Evolutionary conservation across 2,888 invertebrate species (phyloP).

Genomic region (Diplolepis rosae): DNA sequence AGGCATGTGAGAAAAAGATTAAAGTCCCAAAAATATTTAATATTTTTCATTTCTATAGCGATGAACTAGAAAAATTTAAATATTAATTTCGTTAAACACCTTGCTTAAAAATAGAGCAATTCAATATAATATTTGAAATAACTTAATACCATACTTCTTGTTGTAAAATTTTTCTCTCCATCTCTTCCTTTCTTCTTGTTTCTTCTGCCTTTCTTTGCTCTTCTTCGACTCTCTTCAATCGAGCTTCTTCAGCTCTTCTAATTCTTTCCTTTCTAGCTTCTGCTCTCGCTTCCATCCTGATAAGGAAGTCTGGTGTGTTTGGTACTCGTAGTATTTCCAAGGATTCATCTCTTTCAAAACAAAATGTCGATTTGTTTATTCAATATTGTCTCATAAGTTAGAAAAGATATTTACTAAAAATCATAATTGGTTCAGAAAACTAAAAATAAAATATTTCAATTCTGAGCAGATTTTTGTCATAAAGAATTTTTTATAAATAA

Average conservation of each 20-base stretch:
- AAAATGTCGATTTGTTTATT: slow-evolving; percentile 71
- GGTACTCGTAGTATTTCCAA: slow-evolving; percentile 51
- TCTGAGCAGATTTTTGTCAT: no score
- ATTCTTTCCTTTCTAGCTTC: slow-evolving; percentile 77
- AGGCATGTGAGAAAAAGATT: no score
- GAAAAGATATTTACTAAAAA: no score
- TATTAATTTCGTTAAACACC: not conserved
- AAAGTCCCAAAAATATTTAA: no score
- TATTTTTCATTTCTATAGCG: no score
- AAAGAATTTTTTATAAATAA: not conserved
- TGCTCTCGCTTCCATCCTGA: slow-evolving; percentile 84
- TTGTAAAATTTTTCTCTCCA: slow-evolving; percentile 69
- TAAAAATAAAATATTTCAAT: no score
- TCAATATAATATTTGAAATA: slow-evolving; percentile 8
- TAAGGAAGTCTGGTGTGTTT: slow-evolving; percentile 79
- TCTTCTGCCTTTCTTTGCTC: slow-evolving; percentile 68
- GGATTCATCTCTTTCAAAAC: slow-evolving; percentile 59
- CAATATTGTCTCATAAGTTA: not conserved
- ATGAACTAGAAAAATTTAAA: not conserved
- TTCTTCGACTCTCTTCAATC: slow-evolving; percentile 72
- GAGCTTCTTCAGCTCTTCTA: slow-evolving; percentile 68
- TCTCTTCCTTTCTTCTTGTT: slow-evolving; percentile 71
- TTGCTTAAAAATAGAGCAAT: not conserved
- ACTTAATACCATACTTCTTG: slow-evolving; percentile 63
- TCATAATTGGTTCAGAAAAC: no score